A percentile compares a stretch with the other conserved stretches of the same genome.
phyloP scores from a whole-genome alignment of 1,140 invertebrate genomes.

The Ceratitis capitata region DNA sequence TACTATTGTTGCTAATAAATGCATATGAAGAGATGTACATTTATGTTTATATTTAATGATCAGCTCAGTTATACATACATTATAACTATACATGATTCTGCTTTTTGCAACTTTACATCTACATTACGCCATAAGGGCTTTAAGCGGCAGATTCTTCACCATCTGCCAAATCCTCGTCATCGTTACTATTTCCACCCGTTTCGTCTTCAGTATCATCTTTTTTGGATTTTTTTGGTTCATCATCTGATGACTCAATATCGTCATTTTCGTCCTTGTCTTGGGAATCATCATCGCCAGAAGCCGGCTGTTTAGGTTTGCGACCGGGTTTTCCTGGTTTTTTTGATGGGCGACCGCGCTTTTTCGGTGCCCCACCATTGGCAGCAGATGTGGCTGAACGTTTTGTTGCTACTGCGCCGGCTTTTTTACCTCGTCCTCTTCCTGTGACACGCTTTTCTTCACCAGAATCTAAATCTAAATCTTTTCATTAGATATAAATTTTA shows the following conservation, averaged over 20 bases:
- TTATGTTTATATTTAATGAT: slow-evolving; percentile 15
- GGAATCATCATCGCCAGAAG: background rate
- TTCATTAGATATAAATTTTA: background rate
- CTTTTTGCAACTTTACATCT: background rate
- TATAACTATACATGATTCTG: background rate
- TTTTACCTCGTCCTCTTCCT: background rate
- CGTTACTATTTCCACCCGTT: slow-evolving; percentile 6
- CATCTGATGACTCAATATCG: background rate
- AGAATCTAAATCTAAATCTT: background rate
- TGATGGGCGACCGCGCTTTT: background rate
- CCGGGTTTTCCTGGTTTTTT: slow-evolving; percentile 1
- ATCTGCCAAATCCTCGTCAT: slow-evolving; percentile 11
- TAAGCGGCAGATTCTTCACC: slow-evolving; percentile 15
- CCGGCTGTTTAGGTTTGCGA: background rate
- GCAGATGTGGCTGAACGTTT: background rate
- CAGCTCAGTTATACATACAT: too few relatives aligned
- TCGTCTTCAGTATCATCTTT: slow-evolving; percentile 7
- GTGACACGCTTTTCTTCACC: background rate
- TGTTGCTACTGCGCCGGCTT: background rate
- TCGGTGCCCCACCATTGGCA: background rate
- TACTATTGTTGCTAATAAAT: slow-evolving; percentile 13
- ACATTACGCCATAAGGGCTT: background rate
- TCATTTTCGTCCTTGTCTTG: background rate
- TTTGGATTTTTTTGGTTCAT: slow-evolving; percentile 9
- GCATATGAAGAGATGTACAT: slow-evolving; percentile 15